phyloP scores from a whole-genome alignment of 2,113 vertebrate genomes.

The Silurus asotus region DNA sequence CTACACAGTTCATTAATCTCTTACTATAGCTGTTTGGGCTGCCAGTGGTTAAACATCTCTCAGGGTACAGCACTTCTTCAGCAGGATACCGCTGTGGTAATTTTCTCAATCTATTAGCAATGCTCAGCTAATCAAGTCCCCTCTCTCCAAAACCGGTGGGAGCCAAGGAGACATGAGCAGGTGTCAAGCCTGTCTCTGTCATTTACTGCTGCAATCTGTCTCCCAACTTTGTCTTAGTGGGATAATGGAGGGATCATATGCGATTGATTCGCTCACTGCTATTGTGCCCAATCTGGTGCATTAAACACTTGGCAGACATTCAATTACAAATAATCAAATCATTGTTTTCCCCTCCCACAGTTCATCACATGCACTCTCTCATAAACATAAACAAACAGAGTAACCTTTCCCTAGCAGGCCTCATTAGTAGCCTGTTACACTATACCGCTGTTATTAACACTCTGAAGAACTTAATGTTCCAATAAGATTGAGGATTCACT shows the following conservation, averaged over 20 bases:
- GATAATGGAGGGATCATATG: constrained; percentile 52
- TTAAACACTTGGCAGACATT: constrained; percentile 55
- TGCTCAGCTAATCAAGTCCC: constrained; percentile 57
- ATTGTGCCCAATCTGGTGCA: constrained; percentile 54
- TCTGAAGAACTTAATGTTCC: constrained; percentile 9
- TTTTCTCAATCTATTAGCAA: constrained; percentile 60
- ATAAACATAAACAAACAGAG: constrained; percentile 47
- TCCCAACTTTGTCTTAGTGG: constrained; percentile 52
- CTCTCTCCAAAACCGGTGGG: constrained; percentile 34
- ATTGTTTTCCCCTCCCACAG: constrained; percentile 38
- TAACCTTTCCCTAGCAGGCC: constrained; percentile 38
- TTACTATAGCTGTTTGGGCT: constrained; percentile 51
- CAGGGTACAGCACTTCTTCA: constrained; percentile 46
- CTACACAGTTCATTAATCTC: constrained; percentile 59
- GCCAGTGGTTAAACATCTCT: constrained; percentile 56
- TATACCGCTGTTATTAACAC: background rate
- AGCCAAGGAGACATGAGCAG: constrained; percentile 42
- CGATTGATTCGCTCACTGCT: constrained; percentile 36
- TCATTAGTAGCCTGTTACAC: constrained; percentile 33
- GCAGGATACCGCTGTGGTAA: constrained; percentile 52
- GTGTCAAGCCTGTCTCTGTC: constrained; percentile 56
- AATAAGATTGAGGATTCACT: constrained; percentile 16
- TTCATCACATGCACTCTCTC: constrained; percentile 26
- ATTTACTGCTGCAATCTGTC: constrained; percentile 56
- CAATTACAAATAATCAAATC: constrained; percentile 54